Base-by-base conservation (phyloP, 2,888 invertebrate genomes). In the Synanthedon andrenaeformis region DNA sequence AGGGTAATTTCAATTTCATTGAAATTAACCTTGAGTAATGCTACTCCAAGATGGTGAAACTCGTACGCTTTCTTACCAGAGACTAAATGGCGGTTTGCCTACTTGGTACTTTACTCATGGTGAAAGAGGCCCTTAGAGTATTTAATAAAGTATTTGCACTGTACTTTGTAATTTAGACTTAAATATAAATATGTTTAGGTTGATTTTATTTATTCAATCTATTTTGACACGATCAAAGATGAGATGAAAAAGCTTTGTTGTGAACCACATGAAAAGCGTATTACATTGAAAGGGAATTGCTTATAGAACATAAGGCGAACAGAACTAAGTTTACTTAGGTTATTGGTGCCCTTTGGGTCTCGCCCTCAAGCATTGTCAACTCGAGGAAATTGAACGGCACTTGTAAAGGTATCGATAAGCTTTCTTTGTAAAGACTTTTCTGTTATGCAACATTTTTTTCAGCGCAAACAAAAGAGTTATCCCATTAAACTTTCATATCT, bases 341-440 rank as follows among this genome's bases (percentile, higher is more conserved):
- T 63, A 60, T 62, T 64, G 57, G 62, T 58, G 56, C 57, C 63
- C 62, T 61, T 63, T 58, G 23, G 45, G 42, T 48, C 51, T 41
- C 45, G 52, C 58, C 56, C 54, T 54, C 55, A 54, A 56, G 58
- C 58, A 65, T 65, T 62, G 64, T 61, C 67, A 65, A 62, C 59
- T 57, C 51, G 54, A 63, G 66, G 59, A 65, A 67, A 65, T 65
- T 67, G 66, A 63, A 64, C 64, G 64, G 61, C 62, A 62, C 64
- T 62, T 59, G 60, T 64, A 62, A 65, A 62, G 60, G 54, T 56
- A 62, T 64, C 67, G 65, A 67, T 62, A 63, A 64, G 64, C 56
- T 65, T 62, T 58, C 58, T 60, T 61, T 59, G 65, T 56, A 58
- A 63, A 12, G 8, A 35, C 12, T 28, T 8, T 42, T 41, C 13